Percentiles rank a stretch among this genome's conserved stretches.
These are phyloP conservation scores for Caenorhabditis remanei DNA, from an alignment of 1,140 invertebrate genomes.

Conservation along the genomic window DNA sequence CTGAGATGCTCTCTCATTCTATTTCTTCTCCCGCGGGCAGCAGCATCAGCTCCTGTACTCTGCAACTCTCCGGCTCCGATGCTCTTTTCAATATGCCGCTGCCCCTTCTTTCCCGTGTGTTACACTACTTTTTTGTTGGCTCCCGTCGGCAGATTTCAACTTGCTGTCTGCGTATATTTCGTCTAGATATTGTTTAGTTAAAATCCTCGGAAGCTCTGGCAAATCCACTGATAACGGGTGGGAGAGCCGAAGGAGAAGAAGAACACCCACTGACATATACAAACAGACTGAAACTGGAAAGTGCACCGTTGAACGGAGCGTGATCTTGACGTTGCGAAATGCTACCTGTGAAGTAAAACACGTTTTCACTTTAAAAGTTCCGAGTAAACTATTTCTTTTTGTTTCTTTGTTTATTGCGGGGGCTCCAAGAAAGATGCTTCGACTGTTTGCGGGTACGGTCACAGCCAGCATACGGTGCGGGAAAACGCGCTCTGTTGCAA, in stretches of 20 bases:
- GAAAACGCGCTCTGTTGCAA: slow-evolving; percentile 25
- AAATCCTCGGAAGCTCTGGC: slow-evolving; percentile 34
- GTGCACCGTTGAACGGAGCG: neutral
- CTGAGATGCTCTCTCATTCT: slow-evolving; percentile 30
- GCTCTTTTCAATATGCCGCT: neutral
- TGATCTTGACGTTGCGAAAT: neutral
- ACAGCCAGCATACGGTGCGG: neutral
- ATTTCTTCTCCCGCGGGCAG: slow-evolving; percentile 17
- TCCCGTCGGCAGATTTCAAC: slow-evolving; percentile 24
- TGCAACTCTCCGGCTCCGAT: slow-evolving; percentile 8
- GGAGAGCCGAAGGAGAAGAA: neutral
- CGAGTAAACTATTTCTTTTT: slow-evolving; percentile 27
- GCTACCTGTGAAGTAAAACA: slow-evolving; percentile 15
- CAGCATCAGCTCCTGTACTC: neutral
- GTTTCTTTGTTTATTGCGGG: slow-evolving; percentile 42
- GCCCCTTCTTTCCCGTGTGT: slow-evolving; percentile 8
- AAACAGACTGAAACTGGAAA: neutral
- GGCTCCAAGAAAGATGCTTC: neutral
- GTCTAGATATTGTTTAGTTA: slow-evolving; percentile 47
- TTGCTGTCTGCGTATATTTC: slow-evolving; percentile 1
- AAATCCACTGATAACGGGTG: slow-evolving; percentile 45
- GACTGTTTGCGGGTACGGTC: slow-evolving; percentile 2
- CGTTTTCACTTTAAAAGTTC: neutral
- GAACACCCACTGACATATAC: slow-evolving; percentile 36
- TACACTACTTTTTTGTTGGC: slow-evolving; percentile 49